phyloP scores from a whole-genome alignment of 2,888 invertebrate genomes.

The Trichacis sp. region DNA sequence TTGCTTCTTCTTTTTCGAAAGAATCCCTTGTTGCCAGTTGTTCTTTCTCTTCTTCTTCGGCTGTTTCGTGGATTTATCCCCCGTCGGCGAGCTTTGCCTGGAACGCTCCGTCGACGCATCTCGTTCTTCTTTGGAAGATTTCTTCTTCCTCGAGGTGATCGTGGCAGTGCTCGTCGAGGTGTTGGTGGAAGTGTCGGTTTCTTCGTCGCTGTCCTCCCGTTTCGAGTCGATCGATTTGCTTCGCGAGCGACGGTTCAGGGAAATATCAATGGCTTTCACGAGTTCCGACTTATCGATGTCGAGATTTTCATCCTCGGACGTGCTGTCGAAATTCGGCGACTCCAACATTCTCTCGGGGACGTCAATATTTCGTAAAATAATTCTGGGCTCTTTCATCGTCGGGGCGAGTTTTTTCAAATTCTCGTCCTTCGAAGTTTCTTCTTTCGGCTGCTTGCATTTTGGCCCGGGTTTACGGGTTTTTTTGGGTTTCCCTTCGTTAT shows the following conservation, averaged over 20 bases:
- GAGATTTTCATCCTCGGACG: slow-evolving; percentile 64
- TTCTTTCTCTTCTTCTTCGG: slow-evolving; percentile 57
- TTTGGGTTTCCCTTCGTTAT: slow-evolving; percentile 25
- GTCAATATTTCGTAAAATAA: slow-evolving; percentile 58
- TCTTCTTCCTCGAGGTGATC: slow-evolving; percentile 18
- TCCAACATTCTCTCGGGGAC: slow-evolving; percentile 53
- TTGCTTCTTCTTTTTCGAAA: slow-evolving; percentile 53
- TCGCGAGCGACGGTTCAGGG: slow-evolving; percentile 50
- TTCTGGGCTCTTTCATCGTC: slow-evolving; percentile 49
- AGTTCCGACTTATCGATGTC: slow-evolving; percentile 59
- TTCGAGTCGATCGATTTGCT: slow-evolving; percentile 18
- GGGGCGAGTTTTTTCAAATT: slow-evolving; percentile 17
- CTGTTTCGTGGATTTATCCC: slow-evolving; percentile 22
- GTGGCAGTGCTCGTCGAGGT: slow-evolving; percentile 48
- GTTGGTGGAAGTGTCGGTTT: slow-evolving; percentile 55
- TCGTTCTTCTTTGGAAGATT: slow-evolving; percentile 30
- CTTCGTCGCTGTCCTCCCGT: slow-evolving; percentile 44
- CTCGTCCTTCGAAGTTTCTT: slow-evolving; percentile 16
- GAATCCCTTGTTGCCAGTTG: slow-evolving; percentile 58
- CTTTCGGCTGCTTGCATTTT: slow-evolving; percentile 37
- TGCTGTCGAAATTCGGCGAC: slow-evolving; percentile 54
- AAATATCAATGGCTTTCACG: slow-evolving; percentile 57
- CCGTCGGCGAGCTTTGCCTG: slow-evolving; percentile 10
- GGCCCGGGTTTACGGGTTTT: slow-evolving; percentile 20
- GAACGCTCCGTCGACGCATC: slow-evolving; percentile 12